Conservation (phyloP, 2,797 vertebrate genomes). For the Oreochromis grahami region DNA sequence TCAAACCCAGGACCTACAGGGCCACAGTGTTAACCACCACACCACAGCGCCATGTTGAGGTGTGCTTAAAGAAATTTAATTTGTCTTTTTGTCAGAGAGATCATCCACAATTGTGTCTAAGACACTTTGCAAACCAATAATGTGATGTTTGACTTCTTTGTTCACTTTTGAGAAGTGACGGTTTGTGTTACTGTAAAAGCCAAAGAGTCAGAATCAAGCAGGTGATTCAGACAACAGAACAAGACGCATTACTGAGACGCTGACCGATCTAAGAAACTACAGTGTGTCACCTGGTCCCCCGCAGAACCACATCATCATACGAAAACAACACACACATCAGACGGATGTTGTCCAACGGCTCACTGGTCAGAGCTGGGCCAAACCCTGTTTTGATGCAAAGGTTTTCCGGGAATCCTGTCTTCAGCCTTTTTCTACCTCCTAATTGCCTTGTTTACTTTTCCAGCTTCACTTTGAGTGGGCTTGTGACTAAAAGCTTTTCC, state of each 20-base stretch:
- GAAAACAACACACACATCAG: slow-evolving; percentile 16
- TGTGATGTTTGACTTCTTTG: not conserved
- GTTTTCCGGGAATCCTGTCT: slow-evolving; percentile 50
- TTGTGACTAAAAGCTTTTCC: slow-evolving; percentile 40
- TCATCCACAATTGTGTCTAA: not conserved
- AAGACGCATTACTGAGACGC: not conserved
- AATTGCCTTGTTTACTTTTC: slow-evolving; percentile 58
- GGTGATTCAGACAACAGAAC: not conserved
- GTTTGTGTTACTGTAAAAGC: not conserved
- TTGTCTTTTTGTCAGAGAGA: not conserved
- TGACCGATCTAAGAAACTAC: not conserved
- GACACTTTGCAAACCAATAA: not conserved
- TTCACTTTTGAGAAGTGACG: not conserved
- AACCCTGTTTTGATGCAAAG: slow-evolving; percentile 37
- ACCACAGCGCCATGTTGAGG: accelerated
- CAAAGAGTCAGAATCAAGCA: not conserved
- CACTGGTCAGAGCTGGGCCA: slow-evolving; percentile 26
- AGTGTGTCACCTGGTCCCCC: not conserved
- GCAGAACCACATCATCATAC: not conserved
- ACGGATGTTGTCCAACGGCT: not conserved
- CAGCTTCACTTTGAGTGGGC: slow-evolving; percentile 20
- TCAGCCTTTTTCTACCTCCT: not conserved
- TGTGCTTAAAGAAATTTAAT: not conserved
- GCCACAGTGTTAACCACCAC: not conserved
- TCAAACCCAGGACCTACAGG: not conserved